phyloP scores from a whole-genome alignment of 2,797 vertebrate genomes.

The Argyrosomus regius region DNA sequence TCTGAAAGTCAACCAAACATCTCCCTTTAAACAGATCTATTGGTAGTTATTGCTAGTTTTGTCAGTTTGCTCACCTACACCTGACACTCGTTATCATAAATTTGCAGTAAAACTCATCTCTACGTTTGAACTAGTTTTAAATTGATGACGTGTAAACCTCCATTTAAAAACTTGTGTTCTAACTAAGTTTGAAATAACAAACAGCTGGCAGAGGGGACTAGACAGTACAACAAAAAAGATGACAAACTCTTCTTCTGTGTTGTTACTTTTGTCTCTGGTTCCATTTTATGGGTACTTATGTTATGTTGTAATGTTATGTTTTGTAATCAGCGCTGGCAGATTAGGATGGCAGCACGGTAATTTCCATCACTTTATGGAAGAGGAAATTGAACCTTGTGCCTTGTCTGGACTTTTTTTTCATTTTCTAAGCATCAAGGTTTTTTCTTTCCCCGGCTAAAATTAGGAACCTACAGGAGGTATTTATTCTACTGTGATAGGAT shows the following conservation, averaged over 20 bases:
- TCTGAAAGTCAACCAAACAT: neutral
- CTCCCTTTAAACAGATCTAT: neutral
- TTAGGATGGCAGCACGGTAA: neutral
- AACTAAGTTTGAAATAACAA: neutral
- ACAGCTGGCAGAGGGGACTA: neutral
- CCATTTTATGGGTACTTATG: neutral
- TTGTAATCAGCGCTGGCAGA: constrained; percentile 21
- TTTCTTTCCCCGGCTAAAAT: constrained; percentile 30
- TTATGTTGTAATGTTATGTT: neutral
- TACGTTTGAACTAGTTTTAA: too few relatives aligned
- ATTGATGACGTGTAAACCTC: neutral
- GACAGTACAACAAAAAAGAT: neutral
- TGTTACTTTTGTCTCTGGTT: neutral
- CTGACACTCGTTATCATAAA: too few relatives aligned
- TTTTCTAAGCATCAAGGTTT: constrained; percentile 18
- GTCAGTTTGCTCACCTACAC: too few relatives aligned
- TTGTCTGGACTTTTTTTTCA: neutral
- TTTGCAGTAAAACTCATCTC: too few relatives aligned
- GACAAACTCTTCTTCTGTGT: neutral
- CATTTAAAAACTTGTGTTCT: too few relatives aligned
- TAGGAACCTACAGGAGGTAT: constrained; percentile 37
- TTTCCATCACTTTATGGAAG: constrained; percentile 27
- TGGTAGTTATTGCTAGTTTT: neutral
- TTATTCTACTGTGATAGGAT: constrained; percentile 53
- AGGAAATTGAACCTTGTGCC: constrained; percentile 32